Conservation (phyloP, 2,888 invertebrate species). For the Drosophila mayaguana region DNA sequence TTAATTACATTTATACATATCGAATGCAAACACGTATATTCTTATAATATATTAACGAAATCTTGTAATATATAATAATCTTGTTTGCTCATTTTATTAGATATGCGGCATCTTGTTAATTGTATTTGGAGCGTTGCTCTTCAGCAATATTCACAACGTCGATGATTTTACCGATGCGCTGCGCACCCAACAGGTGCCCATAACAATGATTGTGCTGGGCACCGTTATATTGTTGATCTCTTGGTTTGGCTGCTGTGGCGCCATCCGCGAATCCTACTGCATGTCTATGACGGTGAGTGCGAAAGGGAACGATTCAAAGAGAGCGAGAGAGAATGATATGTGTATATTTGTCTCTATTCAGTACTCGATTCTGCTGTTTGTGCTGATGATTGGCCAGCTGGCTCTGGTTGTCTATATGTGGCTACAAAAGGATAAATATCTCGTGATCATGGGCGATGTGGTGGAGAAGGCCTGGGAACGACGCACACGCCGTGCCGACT, state of each 20-base stretch:
- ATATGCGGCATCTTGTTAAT: conserved; percentile 90
- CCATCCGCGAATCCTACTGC: conserved; percentile 94
- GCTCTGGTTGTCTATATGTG: conserved; percentile 90
- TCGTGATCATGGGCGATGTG: conserved; percentile 86
- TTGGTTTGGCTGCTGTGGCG: conserved; percentile 96
- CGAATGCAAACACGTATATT: too few relatives aligned
- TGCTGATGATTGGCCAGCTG: conserved; percentile 91
- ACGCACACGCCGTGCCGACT: conserved; percentile 80
- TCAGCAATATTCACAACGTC: conserved; percentile 87
- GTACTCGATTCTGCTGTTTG: conserved; percentile 90
- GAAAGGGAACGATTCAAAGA: too few relatives aligned
- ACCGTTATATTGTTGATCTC: conserved; percentile 91
- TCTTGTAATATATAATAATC: too few relatives aligned
- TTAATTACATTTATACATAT: not conserved
- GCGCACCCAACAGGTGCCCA: conserved; percentile 87
- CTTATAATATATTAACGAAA: too few relatives aligned
- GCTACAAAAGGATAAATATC: conserved; percentile 87
- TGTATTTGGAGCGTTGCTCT: conserved; percentile 88
- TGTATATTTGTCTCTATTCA: conserved; percentile 72
- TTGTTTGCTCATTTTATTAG: conserved; percentile 84
- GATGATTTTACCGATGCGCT: conserved; percentile 86
- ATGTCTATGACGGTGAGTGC: conserved; percentile 92
- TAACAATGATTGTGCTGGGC: conserved; percentile 90
- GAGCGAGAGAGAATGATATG: not conserved
- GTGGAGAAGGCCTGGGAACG: conserved; percentile 86